These are phyloP conservation scores for Pantherophis alleghaniensis DNA, from an alignment of 2,797 vertebrate genomes.

Conservation along the genomic window DNA sequence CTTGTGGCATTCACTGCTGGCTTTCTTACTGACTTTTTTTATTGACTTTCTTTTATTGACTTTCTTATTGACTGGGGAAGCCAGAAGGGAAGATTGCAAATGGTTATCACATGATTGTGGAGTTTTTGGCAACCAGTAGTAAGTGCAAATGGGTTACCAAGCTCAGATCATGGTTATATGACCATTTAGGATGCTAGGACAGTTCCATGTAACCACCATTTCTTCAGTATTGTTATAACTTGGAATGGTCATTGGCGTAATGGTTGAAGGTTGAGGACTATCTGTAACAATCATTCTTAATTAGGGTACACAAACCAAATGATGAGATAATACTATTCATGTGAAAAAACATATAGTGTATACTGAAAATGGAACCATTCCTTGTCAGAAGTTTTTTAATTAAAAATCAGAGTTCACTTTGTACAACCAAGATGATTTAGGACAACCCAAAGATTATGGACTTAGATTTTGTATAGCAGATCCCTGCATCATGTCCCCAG, in stretches of 20 bases:
- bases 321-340: not conserved
- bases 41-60: no score
- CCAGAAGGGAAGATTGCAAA: not conserved
- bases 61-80: not conserved
- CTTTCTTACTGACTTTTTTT: not conserved
- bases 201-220: not conserved
- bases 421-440: not conserved
- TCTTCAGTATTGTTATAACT: not conserved
- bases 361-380: not conserved
- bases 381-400: not conserved
- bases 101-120: not conserved
- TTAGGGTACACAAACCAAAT: not conserved
- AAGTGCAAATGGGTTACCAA: not conserved
- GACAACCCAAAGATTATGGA: not conserved
- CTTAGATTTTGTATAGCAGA: not conserved
- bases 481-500: not conserved
- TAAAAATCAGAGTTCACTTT: not conserved
- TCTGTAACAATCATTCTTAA: not conserved
- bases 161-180: not conserved
- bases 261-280: not conserved
- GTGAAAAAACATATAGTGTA: not conserved
- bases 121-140: not conserved
- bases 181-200: not conserved
- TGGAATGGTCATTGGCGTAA: not conserved
- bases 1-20: not conserved